phyloP scores from a whole-genome alignment of 2,797 vertebrate species.

The Pogonophryne albipinna region DNA sequence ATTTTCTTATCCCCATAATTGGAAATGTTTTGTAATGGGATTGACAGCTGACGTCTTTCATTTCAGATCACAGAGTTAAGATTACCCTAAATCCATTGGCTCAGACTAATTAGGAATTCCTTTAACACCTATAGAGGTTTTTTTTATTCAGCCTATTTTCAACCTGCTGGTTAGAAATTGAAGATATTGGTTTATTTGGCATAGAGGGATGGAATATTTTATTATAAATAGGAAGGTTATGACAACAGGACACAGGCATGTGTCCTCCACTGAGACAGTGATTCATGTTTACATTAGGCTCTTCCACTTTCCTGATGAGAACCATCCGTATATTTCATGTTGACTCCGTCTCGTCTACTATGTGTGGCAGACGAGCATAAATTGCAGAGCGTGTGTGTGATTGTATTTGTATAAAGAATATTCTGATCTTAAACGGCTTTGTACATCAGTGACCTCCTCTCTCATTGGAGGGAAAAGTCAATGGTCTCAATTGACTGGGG shows the following conservation, averaged over 20 bases:
- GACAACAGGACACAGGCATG: not conserved
- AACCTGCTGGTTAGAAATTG: not conserved
- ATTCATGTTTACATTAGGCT: not conserved
- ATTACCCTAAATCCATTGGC: not conserved
- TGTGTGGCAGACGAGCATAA: not conserved
- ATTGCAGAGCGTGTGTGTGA: not conserved
- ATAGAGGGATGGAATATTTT: not conserved
- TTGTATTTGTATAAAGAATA: slow-evolving; percentile 26
- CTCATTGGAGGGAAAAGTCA: slow-evolving; percentile 60
- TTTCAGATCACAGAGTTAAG: slow-evolving; percentile 5
- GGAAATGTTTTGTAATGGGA: slow-evolving; percentile 18
- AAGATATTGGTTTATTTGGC: not conserved
- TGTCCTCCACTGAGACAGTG: not conserved
- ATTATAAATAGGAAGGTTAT: not conserved
- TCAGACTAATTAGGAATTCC: not conserved
- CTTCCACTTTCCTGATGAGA: slow-evolving; percentile 11
- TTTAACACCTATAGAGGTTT: not conserved
- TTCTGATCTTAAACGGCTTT: slow-evolving; percentile 29
- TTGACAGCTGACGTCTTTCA: slow-evolving; percentile 9
- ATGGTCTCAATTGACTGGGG: slow-evolving; percentile 64
- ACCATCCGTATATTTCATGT: slow-evolving; percentile 6
- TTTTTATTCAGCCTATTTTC: not conserved
- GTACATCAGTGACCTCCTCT: slow-evolving; percentile 46
- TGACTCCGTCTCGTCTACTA: slow-evolving; percentile 13
- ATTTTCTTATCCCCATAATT: slow-evolving; percentile 24